Evolutionary conservation across 2,113 vertebrate species (phyloP).

Genomic region (Nanorana parkeri): DNA sequence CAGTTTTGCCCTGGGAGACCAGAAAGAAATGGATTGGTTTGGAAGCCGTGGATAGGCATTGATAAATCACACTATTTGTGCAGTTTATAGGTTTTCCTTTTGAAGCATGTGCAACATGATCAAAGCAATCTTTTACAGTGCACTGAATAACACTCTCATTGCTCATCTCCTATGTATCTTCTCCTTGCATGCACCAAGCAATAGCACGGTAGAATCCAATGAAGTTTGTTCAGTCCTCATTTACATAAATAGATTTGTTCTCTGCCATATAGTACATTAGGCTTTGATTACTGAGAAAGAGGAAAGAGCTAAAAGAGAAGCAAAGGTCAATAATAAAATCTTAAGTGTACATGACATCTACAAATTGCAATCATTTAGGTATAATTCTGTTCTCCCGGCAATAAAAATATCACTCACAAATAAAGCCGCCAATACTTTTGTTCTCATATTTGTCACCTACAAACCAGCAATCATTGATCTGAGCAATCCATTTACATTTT

Average conservation of each 20-base stretch:
- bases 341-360: constrained; percentile 48
- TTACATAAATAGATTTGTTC: constrained; percentile 52
- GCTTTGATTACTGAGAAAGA: constrained; percentile 39
- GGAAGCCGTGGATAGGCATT: constrained; percentile 42
- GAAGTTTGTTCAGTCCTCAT: constrained; percentile 7
- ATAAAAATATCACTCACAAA: constrained; percentile 29
- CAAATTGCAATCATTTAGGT: constrained; percentile 43
- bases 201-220: constrained; percentile 31
- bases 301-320: constrained; percentile 20
- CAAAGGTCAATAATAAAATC: constrained; percentile 40
- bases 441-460: not conserved
- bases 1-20: constrained; percentile 22
- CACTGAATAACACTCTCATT: constrained; percentile 40
- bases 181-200: not conserved
- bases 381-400: constrained; percentile 6
- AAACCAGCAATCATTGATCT: not conserved
- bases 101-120: constrained; percentile 54
- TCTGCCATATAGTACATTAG: constrained; percentile 43
- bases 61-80: constrained; percentile 54
- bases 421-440: constrained; percentile 23
- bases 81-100: constrained; percentile 45
- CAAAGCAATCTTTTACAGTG: constrained; percentile 49
- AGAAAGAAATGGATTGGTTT: constrained; percentile 37
- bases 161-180: constrained; percentile 39
- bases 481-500: not conserved